Percentiles rank a stretch among this genome's conserved stretches.
Evolutionary conservation across 2,113 vertebrate genomes (phyloP).

Genomic region (Apus apus): DNA sequence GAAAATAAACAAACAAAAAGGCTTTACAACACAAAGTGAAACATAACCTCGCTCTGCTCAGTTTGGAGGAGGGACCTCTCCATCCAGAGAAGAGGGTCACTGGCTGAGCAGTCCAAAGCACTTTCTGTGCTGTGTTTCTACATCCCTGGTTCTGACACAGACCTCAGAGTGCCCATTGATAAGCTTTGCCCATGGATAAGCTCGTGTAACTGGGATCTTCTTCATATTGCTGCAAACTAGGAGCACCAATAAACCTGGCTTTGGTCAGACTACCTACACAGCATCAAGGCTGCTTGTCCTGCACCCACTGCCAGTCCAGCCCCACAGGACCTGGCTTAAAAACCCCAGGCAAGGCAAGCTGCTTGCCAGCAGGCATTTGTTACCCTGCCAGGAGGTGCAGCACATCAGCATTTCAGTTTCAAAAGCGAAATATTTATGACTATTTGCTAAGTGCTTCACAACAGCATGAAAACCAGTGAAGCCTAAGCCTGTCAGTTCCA

Average conservation of each 20-base stretch:
- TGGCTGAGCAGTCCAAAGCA: neutral
- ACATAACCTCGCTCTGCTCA: neutral
- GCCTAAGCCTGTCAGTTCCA: constrained; percentile 39
- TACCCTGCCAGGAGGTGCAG: neutral
- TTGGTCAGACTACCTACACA: neutral
- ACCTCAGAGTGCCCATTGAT: neutral
- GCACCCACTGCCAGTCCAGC: neutral
- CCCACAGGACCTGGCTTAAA: neutral
- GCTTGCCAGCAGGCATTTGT: neutral
- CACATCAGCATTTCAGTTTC: neutral
- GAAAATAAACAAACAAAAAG: constrained; percentile 43
- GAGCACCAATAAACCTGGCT: neutral
- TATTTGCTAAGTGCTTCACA: constrained; percentile 19
- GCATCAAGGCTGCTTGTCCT: neutral
- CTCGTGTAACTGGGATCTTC: neutral
- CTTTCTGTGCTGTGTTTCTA: neutral
- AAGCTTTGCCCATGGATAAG: neutral
- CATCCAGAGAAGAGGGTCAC: neutral
- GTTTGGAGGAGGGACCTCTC: neutral
- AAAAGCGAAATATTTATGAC: constrained; percentile 37
- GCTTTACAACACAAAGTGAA: neutral
- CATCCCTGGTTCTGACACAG: neutral
- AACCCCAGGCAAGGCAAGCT: neutral
- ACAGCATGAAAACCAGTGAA: constrained; percentile 38
- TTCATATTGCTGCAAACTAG: neutral